A percentile compares a stretch with the other conserved stretches of the same genome.
Evolutionary conservation across 2,797 vertebrate species (phyloP).

Genomic region (Anguilla marmorata): DNA sequence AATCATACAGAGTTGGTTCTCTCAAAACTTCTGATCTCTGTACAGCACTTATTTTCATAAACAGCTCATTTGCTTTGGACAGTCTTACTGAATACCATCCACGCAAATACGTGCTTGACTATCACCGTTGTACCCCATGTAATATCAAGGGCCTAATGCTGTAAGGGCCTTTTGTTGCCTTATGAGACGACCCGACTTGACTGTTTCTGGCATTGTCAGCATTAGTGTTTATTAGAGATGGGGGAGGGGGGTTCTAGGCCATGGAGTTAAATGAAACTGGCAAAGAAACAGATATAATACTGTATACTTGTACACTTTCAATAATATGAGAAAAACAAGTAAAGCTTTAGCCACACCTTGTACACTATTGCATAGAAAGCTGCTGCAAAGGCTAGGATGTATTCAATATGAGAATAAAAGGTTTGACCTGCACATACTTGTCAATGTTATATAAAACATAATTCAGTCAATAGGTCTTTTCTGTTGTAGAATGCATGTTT

Average conservation of each 20-base stretch:
- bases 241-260: neutral
- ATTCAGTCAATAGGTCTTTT: neutral
- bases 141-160: neutral
- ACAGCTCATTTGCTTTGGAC: neutral
- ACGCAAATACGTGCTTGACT: neutral
- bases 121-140: neutral
- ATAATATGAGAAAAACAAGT: neutral
- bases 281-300: neutral
- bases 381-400: neutral
- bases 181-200: neutral
- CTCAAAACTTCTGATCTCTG: conserved; percentile 46
- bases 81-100: too few species aligned
- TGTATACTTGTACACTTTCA: neutral
- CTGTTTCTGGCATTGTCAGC: neutral
- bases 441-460: neutral
- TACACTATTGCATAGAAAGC: neutral
- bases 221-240: neutral
- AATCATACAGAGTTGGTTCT: conserved; percentile 53
- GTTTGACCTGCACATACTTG: neutral
- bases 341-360: neutral
- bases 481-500: neutral
- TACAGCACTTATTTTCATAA: conserved; percentile 44
- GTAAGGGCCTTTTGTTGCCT: neutral
- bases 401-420: neutral
- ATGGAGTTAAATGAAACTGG: neutral